Conservation (phyloP, 1,140 invertebrate species). For the Pogonus chalceus region DNA sequence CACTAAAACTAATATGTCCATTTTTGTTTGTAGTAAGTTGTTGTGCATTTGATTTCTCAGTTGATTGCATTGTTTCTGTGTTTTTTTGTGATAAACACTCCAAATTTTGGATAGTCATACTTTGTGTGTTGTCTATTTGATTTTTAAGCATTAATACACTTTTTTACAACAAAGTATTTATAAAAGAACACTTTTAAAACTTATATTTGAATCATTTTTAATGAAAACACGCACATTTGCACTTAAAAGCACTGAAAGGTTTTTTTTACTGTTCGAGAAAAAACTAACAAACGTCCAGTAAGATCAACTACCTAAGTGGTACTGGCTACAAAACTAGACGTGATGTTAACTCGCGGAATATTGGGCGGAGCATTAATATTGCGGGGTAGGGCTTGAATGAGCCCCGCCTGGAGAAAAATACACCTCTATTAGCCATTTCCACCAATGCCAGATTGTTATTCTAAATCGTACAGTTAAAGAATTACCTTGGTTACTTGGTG, state of each 20-base stretch:
- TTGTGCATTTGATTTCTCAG: slow-evolving; percentile 22
- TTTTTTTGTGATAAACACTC: slow-evolving; percentile 26
- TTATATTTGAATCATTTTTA: not conserved
- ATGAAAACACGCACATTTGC: not conserved
- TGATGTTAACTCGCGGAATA: not conserved
- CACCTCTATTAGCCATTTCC: not conserved
- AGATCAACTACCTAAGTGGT: not conserved
- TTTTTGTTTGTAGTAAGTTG: slow-evolving; percentile 31
- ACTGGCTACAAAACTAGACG: not conserved
- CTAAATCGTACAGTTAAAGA: not conserved
- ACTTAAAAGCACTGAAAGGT: too few species aligned
- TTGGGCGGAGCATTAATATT: not conserved
- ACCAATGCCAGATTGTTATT: not conserved
- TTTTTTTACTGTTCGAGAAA: not conserved
- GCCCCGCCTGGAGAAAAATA: not conserved
- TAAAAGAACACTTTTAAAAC: not conserved
- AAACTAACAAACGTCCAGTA: not conserved
- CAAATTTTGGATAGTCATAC: slow-evolving; percentile 35
- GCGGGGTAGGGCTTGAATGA: not conserved
- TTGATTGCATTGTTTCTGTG: slow-evolving; percentile 36
- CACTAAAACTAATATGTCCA: slow-evolving; percentile 53
- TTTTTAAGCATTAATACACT: slow-evolving; percentile 27
- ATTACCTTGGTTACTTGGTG: not conserved
- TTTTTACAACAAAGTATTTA: not conserved
- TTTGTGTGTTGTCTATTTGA: slow-evolving; percentile 28